These are phyloP conservation scores for Chionodraco myersi DNA, from an alignment of 2,113 vertebrate genomes.

Conservation along the genomic window DNA sequence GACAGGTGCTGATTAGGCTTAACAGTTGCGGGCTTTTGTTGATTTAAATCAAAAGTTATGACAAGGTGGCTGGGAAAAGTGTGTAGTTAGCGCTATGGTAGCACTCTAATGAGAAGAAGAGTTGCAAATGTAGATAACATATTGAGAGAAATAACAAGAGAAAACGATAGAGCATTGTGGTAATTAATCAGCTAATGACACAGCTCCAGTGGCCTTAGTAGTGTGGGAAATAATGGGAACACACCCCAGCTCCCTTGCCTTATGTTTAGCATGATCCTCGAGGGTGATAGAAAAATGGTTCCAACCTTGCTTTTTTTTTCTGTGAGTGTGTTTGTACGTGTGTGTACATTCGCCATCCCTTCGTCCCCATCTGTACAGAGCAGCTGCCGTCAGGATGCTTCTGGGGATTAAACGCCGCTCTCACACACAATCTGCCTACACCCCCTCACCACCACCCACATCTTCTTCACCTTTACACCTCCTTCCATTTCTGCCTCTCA, in stretches of 20 bases:
- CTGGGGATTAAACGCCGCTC: conserved; percentile 76
- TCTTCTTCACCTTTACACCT: conserved; percentile 63
- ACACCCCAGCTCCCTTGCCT: conserved; percentile 64
- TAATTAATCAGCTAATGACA: conserved; percentile 71
- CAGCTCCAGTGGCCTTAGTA: conserved; percentile 44
- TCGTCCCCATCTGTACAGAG: conserved; percentile 74
- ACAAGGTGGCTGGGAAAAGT: neutral
- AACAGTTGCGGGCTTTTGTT: neutral
- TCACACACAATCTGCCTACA: conserved; percentile 67
- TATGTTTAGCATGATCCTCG: conserved; percentile 67
- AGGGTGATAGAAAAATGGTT: conserved; percentile 55
- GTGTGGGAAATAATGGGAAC: conserved; percentile 62
- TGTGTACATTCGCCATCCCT: conserved; percentile 36
- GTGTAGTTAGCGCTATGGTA: no score
- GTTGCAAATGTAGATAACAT: neutral
- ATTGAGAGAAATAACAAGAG: conserved; percentile 30
- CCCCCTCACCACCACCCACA: conserved; percentile 39
- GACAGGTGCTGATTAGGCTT: neutral
- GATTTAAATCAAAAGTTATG: neutral
- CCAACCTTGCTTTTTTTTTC: conserved; percentile 46
- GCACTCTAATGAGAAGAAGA: no score
- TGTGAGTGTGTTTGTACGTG: conserved; percentile 10
- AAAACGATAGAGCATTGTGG: conserved; percentile 37
- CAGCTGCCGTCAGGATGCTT: conserved; percentile 75
- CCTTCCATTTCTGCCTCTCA: conserved; percentile 6